Base-by-base conservation (phyloP, 2,797 vertebrate species). In the Darevskia nairensis region DNA sequence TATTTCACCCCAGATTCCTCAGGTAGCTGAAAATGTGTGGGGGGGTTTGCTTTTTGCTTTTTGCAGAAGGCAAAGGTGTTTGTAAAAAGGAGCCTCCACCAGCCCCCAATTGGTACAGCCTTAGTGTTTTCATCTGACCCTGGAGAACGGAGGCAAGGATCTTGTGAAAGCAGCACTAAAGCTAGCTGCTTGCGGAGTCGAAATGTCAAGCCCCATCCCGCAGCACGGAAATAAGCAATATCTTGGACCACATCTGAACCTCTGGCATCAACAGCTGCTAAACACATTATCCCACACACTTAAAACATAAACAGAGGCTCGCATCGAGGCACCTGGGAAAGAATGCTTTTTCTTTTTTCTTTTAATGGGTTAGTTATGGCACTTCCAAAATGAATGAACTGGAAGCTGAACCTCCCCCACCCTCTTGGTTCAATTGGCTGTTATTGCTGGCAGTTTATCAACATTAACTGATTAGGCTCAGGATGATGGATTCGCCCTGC, bases 371-470 rank as follows among this genome's bases (percentile, higher is more conserved):
- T 94, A 78, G 89, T 94, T 93, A 91, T 91, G 80, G 88, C 93
- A 90, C 95, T 96, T 95, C 91, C 92, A 92, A 89, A 96, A 96
- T 86, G 95, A 96, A 96, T 93, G 95, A 96, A 96, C 95, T 94
- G 90, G n/a, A 64, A 86, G 94, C 93, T 88, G 80, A 85, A 90
- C 69, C 91, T 35, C 77, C 27, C 23, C 11, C 29, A 2, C 80
- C 11, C 64, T 92, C 85, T 86, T 88, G 44, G 92, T 88, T 93
- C 95, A 92, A 96, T 96, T 96, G 97, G 95, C 96, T 96, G 96
- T 97, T 97, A 97, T 95, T 97, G 97, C 96, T 94, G 95, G 97
- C 96, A 96, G 96, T 97, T 97, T 97, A 97, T 97, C 96, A 96
- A 96, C 94, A 94, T 97, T 96, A 97, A 95, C 96, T 96, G 96